Evolutionary conservation across 2,797 vertebrate species (phyloP).

Genomic region (Premnoplex brunnescens): DNA sequence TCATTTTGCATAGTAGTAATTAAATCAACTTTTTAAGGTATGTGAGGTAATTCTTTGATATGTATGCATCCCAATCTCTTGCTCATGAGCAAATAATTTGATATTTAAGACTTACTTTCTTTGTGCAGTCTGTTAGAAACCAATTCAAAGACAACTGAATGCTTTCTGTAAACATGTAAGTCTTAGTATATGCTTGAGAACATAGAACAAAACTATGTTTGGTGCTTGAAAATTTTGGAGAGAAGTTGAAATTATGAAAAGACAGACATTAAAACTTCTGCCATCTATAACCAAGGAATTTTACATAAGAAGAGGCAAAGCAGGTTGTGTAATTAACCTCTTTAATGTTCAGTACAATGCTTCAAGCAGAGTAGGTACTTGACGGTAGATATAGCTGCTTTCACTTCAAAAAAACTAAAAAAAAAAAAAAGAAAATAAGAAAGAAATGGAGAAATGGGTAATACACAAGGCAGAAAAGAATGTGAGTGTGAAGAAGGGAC

Average conservation of each 20-base stretch:
- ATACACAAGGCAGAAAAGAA: neutral
- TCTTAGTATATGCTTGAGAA: neutral
- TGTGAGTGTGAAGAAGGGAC: neutral
- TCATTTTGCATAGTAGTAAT: neutral
- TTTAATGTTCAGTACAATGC: neutral
- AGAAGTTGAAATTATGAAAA: neutral
- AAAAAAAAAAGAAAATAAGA: neutral
- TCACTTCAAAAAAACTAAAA: fast-evolving
- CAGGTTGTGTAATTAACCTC: neutral
- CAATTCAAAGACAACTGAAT: neutral
- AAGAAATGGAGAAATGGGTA: neutral
- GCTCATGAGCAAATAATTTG: neutral
- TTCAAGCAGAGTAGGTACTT: neutral
- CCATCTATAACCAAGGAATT: neutral
- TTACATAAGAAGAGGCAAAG: neutral
- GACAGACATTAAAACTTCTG: neutral
- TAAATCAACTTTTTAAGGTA: neutral
- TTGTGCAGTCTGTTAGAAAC: neutral
- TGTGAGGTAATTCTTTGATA: neutral
- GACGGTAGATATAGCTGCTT: neutral
- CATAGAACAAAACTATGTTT: neutral
- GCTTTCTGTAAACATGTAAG: neutral
- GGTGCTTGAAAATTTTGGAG: neutral
- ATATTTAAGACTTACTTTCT: neutral
- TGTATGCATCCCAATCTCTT: neutral